These are phyloP conservation scores for Gracilinanus agilis DNA, from an alignment of 2,113 vertebrate species.

Conservation along the genomic window DNA sequence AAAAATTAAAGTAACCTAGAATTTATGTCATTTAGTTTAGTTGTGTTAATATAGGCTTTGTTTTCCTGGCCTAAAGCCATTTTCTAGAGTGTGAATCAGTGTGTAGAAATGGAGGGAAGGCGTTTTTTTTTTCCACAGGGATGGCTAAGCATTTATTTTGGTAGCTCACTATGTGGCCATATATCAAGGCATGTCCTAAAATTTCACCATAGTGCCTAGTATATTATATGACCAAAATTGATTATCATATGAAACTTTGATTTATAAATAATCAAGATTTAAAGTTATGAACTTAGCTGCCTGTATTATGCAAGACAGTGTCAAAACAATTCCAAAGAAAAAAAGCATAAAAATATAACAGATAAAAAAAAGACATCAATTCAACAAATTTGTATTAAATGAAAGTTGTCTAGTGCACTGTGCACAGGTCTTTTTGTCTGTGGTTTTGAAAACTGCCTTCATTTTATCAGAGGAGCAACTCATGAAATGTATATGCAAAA, in stretches of 20 bases:
- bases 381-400: background rate
- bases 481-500: background rate
- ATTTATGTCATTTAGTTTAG: constrained; percentile 26
- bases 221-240: background rate
- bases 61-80: constrained; percentile 42
- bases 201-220: background rate
- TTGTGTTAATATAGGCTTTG: constrained; percentile 36
- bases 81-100: background rate
- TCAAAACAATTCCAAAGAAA: background rate
- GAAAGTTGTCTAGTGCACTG: background rate
- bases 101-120: constrained; percentile 7
- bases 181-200: background rate
- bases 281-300: background rate
- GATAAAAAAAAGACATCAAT: background rate
- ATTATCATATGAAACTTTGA: background rate
- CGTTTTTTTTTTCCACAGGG: background rate
- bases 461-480: background rate
- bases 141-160: background rate
- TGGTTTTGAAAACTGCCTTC: background rate
- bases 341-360: background rate
- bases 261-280: background rate
- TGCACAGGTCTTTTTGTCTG: constrained; percentile 80
- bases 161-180: background rate
- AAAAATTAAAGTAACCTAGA: constrained; percentile 13
- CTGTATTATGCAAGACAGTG: background rate